phyloP scores from a whole-genome alignment of 2,113 vertebrate species.

The Ophiodon elongatus region DNA sequence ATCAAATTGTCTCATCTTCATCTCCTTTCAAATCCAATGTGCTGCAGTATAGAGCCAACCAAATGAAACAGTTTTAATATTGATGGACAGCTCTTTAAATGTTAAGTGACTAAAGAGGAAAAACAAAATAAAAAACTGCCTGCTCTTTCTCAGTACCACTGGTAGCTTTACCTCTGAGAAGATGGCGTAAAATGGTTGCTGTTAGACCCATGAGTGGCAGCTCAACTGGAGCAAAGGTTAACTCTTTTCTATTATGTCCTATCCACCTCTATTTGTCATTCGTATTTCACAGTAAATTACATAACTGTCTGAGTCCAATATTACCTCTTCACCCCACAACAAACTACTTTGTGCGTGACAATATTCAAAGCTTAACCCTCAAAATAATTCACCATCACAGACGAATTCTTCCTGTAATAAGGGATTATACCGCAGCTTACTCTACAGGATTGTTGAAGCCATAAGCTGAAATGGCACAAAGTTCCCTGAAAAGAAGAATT shows the following conservation, averaged over 20 bases:
- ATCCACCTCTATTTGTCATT: constrained; percentile 30
- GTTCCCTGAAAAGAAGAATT: constrained; percentile 38
- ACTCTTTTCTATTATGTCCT: not conserved
- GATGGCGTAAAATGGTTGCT: not conserved
- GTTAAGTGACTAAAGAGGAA: not conserved
- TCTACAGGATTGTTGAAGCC: constrained; percentile 38
- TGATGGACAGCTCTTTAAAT: not conserved
- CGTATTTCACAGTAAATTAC: constrained; percentile 38
- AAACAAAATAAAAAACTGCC: not conserved
- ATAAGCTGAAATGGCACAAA: constrained; percentile 39
- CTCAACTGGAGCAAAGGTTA: constrained; percentile 25
- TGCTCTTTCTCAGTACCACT: not conserved
- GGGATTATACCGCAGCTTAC: constrained; percentile 44
- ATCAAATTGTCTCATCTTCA: not conserved
- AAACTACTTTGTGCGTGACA: constrained; percentile 25
- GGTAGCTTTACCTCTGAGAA: not conserved
- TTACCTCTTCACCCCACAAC: constrained; percentile 17
- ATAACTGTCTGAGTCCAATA: constrained; percentile 26
- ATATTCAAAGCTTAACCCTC: constrained; percentile 49
- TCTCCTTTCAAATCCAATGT: not conserved
- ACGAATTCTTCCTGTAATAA: constrained; percentile 42
- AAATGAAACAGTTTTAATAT: not conserved
- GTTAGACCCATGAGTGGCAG: not conserved
- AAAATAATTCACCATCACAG: constrained; percentile 48
- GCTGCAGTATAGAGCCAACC: not conserved